Evolutionary conservation across 2,888 invertebrate genomes (phyloP).

Genomic region (Coenonympha arcania): DNA sequence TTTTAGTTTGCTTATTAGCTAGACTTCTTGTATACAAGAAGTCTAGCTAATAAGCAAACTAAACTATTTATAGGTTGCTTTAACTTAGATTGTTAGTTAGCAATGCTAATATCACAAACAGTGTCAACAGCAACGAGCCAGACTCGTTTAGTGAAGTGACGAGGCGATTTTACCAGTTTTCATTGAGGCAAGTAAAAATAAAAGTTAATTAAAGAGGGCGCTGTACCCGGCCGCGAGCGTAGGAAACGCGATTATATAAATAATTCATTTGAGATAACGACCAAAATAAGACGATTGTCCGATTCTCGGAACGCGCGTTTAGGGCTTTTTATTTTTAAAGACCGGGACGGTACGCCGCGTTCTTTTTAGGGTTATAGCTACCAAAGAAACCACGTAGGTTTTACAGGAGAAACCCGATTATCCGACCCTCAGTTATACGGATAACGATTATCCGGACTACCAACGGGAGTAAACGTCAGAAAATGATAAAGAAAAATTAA

Average conservation of each 20-base stretch:
- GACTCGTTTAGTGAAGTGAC: constrained; percentile 10
- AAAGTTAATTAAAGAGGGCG: constrained; percentile 40
- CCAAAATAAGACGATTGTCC: constrained; percentile 64
- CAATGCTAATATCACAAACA: background rate
- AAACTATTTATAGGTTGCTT: too few species aligned
- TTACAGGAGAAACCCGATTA: too few species aligned
- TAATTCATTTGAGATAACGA: constrained; percentile 61
- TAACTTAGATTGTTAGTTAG: background rate
- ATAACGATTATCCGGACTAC: too few species aligned
- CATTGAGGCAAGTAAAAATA: constrained; percentile 10
- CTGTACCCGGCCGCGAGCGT: constrained; percentile 45
- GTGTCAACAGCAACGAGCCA: background rate
- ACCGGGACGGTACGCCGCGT: constrained; percentile 4
- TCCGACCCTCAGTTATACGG: too few species aligned
- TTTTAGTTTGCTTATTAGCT: too few species aligned
- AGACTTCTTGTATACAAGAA: too few species aligned
- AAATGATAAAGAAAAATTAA: too few species aligned
- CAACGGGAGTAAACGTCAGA: too few species aligned
- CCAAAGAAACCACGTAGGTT: background rate
- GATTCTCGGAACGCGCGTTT: constrained; percentile 52
- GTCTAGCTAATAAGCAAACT: too few species aligned
- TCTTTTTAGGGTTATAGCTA: constrained; percentile 5
- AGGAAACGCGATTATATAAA: constrained; percentile 62
- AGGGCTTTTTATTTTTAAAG: constrained; percentile 36
- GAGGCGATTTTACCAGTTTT: constrained; percentile 16